Evolutionary conservation across 1,140 invertebrate species (phyloP).

Genomic region (Pararge aegeria): DNA sequence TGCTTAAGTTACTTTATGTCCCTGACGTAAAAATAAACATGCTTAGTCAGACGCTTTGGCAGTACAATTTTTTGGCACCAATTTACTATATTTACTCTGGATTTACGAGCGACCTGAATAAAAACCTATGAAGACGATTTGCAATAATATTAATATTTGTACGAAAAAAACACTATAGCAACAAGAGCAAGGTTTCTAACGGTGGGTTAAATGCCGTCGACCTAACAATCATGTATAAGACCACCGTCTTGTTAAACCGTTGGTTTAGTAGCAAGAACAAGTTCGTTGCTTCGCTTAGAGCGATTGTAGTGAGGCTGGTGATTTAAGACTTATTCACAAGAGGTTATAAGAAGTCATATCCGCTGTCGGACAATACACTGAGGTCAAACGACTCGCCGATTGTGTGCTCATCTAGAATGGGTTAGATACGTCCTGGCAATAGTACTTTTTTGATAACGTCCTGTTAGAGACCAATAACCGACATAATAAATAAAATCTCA

Average conservation of each 20-base stretch:
- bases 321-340: conserved; percentile 38
- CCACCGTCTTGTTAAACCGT: background rate
- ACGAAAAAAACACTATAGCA: background rate
- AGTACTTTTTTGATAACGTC: conserved; percentile 10
- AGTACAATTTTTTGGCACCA: conserved; percentile 17
- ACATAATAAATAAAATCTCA: no score
- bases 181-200: background rate
- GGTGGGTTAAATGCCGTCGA: background rate
- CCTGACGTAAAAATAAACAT: conserved; percentile 7
- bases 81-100: conserved; percentile 9
- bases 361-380: conserved; percentile 44
- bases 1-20: conserved; percentile 6
- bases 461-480: background rate
- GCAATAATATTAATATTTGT: background rate
- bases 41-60: conserved; percentile 16
- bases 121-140: background rate
- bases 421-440: conserved; percentile 51
- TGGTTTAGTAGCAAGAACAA: background rate
- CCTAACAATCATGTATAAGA: background rate
- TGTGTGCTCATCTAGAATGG: conserved; percentile 54
- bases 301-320: conserved; percentile 17
- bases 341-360: conserved; percentile 26
- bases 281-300: background rate
- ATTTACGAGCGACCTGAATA: conserved; percentile 8
- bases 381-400: conserved; percentile 52